A percentile compares a stretch with the other conserved stretches of the same genome.
phyloP scores from a whole-genome alignment of 2,888 invertebrate genomes.

The Ochropacha duplaris region DNA sequence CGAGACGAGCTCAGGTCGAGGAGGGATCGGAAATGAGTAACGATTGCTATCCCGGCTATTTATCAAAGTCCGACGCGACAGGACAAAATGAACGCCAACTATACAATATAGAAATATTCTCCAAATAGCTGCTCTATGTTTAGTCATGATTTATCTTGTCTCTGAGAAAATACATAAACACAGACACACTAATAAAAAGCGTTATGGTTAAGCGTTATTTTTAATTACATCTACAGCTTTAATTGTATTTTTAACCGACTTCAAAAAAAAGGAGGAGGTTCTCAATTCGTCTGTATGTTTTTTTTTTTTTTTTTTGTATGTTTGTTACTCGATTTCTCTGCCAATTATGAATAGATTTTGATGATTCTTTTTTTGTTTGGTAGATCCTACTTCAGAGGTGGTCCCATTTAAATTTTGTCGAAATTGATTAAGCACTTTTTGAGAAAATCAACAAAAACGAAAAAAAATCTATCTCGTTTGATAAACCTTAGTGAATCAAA shows the following conservation, averaged over 20 bases:
- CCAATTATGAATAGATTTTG: too few relatives aligned
- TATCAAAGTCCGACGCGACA: conserved; percentile 69
- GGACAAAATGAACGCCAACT: conserved; percentile 56
- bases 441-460: too few relatives aligned
- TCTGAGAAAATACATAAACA: background rate
- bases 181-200: background rate
- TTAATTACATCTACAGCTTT: conserved; percentile 21
- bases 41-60: conserved; percentile 71
- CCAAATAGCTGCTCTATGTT: background rate
- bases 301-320: too few relatives aligned
- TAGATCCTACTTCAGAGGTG: too few relatives aligned
- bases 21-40: conserved; percentile 74
- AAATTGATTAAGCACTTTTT: too few relatives aligned
- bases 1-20: conserved; percentile 45
- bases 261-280: too few relatives aligned
- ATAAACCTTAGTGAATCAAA: too few relatives aligned
- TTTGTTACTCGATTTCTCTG: too few relatives aligned
- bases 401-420: too few relatives aligned
- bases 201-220: background rate
- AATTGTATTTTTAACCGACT: conserved; percentile 23
- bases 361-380: too few relatives aligned
- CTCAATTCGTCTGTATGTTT: too few relatives aligned
- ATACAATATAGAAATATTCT: conserved; percentile 34
- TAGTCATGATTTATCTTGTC: background rate
- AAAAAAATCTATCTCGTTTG: too few relatives aligned